A percentile compares a stretch with the other conserved stretches of the same genome.
These are phyloP conservation scores for Perca flavescens DNA, from an alignment of 2,113 vertebrate genomes.

Conservation along the genomic window DNA sequence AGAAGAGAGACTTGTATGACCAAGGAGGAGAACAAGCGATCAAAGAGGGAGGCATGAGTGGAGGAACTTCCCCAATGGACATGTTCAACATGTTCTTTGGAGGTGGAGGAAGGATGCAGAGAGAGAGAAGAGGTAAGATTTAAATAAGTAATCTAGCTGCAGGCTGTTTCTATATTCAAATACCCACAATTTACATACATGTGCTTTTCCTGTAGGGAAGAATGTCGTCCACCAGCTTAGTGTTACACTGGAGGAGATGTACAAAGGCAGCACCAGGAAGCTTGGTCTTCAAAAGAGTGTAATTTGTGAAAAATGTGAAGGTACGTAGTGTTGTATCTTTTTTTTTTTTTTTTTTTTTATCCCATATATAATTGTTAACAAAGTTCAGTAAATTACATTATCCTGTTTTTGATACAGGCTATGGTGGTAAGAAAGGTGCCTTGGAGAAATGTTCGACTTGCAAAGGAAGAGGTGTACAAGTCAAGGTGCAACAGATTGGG, in stretches of 20 bases:
- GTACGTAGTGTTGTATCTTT: slow-evolving; percentile 78
- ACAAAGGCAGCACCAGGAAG: slow-evolving; percentile 93
- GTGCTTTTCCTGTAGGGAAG: slow-evolving; percentile 85
- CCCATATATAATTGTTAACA: not conserved
- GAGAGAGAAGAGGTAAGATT: slow-evolving; percentile 92
- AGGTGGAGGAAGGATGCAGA: slow-evolving; percentile 93
- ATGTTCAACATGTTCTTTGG: slow-evolving; percentile 99
- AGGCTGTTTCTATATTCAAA: not conserved
- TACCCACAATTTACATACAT: not conserved
- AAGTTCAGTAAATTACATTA: not conserved
- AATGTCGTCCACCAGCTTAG: slow-evolving; percentile 94
- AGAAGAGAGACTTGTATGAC: slow-evolving; percentile 97
- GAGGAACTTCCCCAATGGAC: slow-evolving; percentile 94
- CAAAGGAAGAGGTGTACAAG: slow-evolving; percentile 94
- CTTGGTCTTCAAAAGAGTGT: slow-evolving; percentile 96
- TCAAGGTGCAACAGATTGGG: slow-evolving; percentile 94
- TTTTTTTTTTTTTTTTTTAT: not conserved
- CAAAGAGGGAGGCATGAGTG: slow-evolving; percentile 93
- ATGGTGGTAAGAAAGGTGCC: slow-evolving; percentile 94
- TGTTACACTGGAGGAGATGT: slow-evolving; percentile 94
- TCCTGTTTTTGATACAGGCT: slow-evolving; percentile 79
- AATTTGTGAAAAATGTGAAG: slow-evolving; percentile 97
- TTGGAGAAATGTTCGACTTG: slow-evolving; percentile 93
- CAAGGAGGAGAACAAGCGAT: slow-evolving; percentile 98
- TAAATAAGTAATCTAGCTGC: not conserved